Percentiles rank a stretch among this genome's conserved stretches.
Evolutionary conservation across 2,113 vertebrate species (phyloP).

Genomic region (Daubentonia madagascariensis): DNA sequence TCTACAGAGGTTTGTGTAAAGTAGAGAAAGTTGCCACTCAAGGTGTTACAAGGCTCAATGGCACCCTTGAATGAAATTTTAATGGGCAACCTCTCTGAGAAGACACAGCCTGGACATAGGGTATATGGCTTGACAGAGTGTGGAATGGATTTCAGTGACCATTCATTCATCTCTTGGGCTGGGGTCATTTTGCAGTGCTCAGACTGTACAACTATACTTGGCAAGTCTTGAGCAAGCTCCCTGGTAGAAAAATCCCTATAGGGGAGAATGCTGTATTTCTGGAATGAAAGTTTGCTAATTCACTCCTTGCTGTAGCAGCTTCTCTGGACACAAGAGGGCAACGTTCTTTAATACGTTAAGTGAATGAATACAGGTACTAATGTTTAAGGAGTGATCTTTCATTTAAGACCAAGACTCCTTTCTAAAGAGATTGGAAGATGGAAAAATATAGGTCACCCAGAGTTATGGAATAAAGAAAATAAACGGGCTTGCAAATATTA

Average conservation of each 20-base stretch:
- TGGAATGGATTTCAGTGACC: not conserved
- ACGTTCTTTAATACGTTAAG: not conserved
- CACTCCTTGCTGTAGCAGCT: not conserved
- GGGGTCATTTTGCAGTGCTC: not conserved
- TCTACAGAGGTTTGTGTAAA: not conserved
- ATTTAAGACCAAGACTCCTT: not conserved
- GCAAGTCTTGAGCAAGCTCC: not conserved
- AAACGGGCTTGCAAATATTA: not conserved
- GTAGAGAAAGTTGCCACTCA: not conserved
- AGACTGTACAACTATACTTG: not conserved
- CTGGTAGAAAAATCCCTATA: not conserved
- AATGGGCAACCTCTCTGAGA: not conserved
- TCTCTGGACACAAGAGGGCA: constrained; percentile 64
- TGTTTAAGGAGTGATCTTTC: not conserved
- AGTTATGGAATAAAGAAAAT: not conserved
- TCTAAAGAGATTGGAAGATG: not conserved
- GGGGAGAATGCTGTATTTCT: not conserved
- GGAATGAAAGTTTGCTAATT: not conserved
- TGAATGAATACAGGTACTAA: not conserved
- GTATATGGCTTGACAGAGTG: not conserved
- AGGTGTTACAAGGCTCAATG: not conserved
- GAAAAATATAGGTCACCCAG: not conserved
- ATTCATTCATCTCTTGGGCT: not conserved
- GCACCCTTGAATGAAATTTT: not conserved
- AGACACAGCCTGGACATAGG: not conserved